A percentile compares a stretch with the other conserved stretches of the same genome.
These are phyloP conservation scores for Cynodonichthys magdalenae DNA, from an alignment of 2,797 vertebrate genomes.

Conservation along the genomic window DNA sequence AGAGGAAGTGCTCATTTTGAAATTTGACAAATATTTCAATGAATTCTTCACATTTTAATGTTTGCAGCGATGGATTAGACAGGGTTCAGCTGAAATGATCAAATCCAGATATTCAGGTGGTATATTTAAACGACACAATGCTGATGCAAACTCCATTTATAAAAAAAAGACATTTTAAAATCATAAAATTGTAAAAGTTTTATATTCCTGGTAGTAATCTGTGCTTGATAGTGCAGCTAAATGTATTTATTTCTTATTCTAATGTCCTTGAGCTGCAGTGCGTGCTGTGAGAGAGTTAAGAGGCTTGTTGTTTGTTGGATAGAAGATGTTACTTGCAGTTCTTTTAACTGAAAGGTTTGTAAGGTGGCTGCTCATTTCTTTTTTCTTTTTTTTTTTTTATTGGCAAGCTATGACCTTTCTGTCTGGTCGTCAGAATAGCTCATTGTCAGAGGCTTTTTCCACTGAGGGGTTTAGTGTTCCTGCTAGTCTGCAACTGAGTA, in stretches of 20 bases:
- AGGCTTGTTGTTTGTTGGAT: slow-evolving; percentile 21
- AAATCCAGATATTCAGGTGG: slow-evolving; percentile 56
- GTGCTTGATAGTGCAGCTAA: slow-evolving; percentile 6
- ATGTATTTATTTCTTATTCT: slow-evolving; percentile 16
- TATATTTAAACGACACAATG: slow-evolving; percentile 45
- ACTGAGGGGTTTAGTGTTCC: slow-evolving; percentile 33
- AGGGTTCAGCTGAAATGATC: slow-evolving; percentile 61
- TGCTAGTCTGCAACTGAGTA: slow-evolving; percentile 25
- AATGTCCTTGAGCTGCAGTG: slow-evolving; percentile 11
- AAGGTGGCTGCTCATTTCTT: slow-evolving; percentile 15
- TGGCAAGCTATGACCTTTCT: slow-evolving; percentile 33
- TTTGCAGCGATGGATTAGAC: slow-evolving; percentile 65
- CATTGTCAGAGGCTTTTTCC: slow-evolving; percentile 33
- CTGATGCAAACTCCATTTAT: slow-evolving; percentile 24
- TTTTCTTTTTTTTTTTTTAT: slow-evolving; percentile 24
- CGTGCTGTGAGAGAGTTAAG: neutral
- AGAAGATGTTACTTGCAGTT: slow-evolving; percentile 28
- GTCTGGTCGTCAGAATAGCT: slow-evolving; percentile 45
- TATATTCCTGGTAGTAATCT: slow-evolving; percentile 12
- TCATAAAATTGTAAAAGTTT: slow-evolving; percentile 35
- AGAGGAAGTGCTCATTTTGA: slow-evolving; percentile 30
- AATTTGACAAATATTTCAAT: slow-evolving; percentile 73
- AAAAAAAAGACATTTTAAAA: slow-evolving; percentile 28
- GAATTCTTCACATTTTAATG: slow-evolving; percentile 55
- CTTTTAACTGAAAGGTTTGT: slow-evolving; percentile 33